A percentile compares a stretch with the other conserved stretches of the same genome.
Evolutionary conservation across 2,888 invertebrate species (phyloP).

Genomic region (Phengaris arion): DNA sequence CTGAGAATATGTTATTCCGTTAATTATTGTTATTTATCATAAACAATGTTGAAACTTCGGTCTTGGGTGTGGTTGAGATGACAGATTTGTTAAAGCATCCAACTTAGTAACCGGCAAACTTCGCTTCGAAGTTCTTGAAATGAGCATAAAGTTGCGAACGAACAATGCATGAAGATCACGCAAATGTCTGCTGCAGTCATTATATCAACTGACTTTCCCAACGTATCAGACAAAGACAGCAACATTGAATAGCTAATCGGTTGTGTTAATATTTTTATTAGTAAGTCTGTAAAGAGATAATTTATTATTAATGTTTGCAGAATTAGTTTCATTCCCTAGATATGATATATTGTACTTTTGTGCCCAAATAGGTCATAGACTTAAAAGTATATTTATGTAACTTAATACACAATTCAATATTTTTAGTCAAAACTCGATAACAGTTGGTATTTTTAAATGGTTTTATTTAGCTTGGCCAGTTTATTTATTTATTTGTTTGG

Average conservation of each 20-base stretch:
- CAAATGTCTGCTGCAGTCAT: conserved; percentile 5
- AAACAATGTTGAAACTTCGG: conserved; percentile 4
- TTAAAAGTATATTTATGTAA: too few species aligned
- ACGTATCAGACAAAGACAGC: too few species aligned
- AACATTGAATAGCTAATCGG: too few species aligned
- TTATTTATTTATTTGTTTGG: too few species aligned
- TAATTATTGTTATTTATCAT: not conserved
- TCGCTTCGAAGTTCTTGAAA: not conserved
- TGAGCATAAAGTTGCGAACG: conserved; percentile 3
- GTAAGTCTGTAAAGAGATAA: not conserved
- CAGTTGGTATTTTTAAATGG: too few species aligned
- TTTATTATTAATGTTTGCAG: not conserved
- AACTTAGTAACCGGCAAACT: conserved; percentile 21
- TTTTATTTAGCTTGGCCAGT: too few species aligned
- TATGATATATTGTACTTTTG: too few species aligned
- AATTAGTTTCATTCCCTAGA: too few species aligned
- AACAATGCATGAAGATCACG: conserved; percentile 17
- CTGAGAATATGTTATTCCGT: not conserved
- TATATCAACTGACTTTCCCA: not conserved
- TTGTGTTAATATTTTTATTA: too few species aligned
- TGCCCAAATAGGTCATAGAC: too few species aligned
- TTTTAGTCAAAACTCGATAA: too few species aligned
- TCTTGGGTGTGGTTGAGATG: conserved; percentile 14
- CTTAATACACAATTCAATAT: too few species aligned
- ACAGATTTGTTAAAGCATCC: conserved; percentile 25